Percentiles rank a stretch among this genome's conserved stretches.
Conservation (phyloP, 1,140 invertebrate species). For the Littorina saxatilis region DNA sequence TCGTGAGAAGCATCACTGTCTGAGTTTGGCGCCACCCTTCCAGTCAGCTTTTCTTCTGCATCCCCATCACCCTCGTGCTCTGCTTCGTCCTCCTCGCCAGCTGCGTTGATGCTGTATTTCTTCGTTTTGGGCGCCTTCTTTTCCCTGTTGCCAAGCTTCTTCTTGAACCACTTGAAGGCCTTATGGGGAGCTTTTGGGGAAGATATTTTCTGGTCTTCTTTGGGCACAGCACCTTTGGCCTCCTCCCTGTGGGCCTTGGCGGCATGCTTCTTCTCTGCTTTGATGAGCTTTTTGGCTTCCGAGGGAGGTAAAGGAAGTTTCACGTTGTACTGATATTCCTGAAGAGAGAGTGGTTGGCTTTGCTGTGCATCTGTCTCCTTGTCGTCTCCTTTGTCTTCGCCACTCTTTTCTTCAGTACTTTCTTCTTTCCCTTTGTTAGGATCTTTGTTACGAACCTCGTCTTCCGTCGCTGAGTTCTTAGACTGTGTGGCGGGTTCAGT, state of each 20-base stretch:
- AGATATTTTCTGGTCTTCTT: background rate
- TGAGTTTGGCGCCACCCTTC: background rate
- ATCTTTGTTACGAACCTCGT: background rate
- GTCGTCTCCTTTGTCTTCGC: background rate
- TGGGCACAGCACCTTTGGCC: background rate
- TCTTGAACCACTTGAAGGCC: constrained; percentile 21
- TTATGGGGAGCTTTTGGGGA: background rate
- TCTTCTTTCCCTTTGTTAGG: background rate
- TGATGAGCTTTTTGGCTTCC: constrained; percentile 16
- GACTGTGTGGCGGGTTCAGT: background rate
- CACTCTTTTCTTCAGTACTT: too few species aligned
- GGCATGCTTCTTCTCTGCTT: constrained; percentile 25
- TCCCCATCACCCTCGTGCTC: background rate
- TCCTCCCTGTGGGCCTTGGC: background rate
- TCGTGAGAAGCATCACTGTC: constrained; percentile 1
- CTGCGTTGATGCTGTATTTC: constrained; percentile 1
- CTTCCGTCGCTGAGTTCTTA: background rate
- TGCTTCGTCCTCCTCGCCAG: background rate
- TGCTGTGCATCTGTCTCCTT: background rate
- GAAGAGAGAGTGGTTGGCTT: too few species aligned
- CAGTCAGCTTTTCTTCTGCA: background rate
- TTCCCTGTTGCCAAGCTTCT: constrained; percentile 9
- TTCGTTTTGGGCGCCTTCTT: constrained; percentile 1
- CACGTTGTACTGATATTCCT: background rate
- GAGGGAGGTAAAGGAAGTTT: background rate